Conservation (phyloP, 2,797 vertebrate species). For the Enteromius anoplus region DNA sequence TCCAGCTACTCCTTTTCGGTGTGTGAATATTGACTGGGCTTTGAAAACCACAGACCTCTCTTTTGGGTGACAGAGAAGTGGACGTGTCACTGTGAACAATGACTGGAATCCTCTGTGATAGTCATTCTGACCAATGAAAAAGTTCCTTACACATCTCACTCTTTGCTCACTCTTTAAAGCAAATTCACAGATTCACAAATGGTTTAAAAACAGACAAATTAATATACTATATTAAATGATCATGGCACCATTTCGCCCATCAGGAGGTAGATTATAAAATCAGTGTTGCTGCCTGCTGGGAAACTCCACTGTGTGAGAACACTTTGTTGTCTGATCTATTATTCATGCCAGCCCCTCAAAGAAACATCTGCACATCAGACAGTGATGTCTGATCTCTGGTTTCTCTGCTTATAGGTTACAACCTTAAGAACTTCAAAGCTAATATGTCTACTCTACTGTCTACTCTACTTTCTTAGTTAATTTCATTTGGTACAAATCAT, state of each 20-base stretch:
- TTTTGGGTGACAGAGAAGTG: conserved; percentile 7
- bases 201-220: background rate
- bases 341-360: conserved; percentile 61
- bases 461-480: background rate
- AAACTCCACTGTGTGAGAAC: conserved; percentile 39
- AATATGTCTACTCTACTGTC: background rate
- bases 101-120: conserved; percentile 22
- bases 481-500: background rate
- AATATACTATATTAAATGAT: background rate
- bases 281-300: conserved; percentile 20
- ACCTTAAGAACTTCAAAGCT: conserved; percentile 25
- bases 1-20: conserved; percentile 3
- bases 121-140: background rate
- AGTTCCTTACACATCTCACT: background rate
- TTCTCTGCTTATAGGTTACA: background rate
- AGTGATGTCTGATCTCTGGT: conserved; percentile 34
- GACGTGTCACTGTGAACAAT: conserved; percentile 30
- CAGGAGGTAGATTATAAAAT: conserved; percentile 34
- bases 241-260: background rate
- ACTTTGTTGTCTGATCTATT: conserved; percentile 57
- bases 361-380: conserved; percentile 49
- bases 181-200: background rate
- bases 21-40: conserved; percentile 22
- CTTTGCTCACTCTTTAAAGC: background rate
- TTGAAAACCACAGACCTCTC: conserved; percentile 25